These are phyloP conservation scores for Felis catus DNA, from an alignment of 2,113 vertebrate species.

Conservation along the genomic window DNA sequence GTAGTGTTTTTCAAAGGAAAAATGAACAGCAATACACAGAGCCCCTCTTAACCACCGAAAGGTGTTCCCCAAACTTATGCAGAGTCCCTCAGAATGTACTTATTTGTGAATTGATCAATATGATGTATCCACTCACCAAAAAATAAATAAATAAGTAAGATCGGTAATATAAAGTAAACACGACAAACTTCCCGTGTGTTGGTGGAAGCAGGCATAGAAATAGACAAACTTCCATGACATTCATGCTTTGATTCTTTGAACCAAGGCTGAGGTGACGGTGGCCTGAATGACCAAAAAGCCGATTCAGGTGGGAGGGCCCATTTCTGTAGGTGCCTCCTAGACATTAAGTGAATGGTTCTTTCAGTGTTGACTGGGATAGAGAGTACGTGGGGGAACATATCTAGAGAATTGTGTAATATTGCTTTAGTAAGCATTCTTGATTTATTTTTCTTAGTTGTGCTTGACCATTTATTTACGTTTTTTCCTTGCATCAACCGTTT, in stretches of 20 bases:
- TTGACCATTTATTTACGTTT: background rate
- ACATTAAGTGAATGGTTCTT: background rate
- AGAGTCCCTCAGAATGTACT: background rate
- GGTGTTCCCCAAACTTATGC: background rate
- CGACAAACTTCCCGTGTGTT: background rate
- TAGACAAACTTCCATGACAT: background rate
- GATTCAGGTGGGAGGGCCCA: background rate
- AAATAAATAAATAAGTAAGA: background rate
- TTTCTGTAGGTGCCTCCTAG: rapidly evolving
- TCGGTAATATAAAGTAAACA: background rate
- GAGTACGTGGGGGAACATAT: background rate
- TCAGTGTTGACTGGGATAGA: background rate
- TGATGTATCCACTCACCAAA: background rate
- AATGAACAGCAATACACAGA: background rate
- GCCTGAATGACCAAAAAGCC: background rate
- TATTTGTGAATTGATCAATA: background rate
- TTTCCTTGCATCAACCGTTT: background rate
- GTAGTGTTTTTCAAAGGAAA: constrained; percentile 22
- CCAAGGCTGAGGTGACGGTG: background rate
- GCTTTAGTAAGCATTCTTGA: background rate
- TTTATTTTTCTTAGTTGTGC: background rate
- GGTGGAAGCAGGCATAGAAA: background rate
- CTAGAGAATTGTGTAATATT: background rate
- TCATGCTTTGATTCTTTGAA: background rate
- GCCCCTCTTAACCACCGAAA: background rate